Percentiles rank a stretch among this genome's conserved stretches.
phyloP scores from a whole-genome alignment of 2,113 vertebrate genomes.

The Actenoides hombroni region DNA sequence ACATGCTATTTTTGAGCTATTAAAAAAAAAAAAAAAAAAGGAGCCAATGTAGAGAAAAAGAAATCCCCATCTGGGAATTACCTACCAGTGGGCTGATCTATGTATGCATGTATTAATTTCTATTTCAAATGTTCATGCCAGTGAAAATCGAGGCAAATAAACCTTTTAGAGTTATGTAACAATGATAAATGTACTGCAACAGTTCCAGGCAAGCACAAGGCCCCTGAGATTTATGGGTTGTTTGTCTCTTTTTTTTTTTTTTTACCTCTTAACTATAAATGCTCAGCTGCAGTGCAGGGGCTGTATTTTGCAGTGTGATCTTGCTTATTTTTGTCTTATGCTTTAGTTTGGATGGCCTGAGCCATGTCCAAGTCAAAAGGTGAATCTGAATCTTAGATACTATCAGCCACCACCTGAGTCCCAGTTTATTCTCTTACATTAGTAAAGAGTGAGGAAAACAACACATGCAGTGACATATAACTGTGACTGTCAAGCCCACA shows the following conservation, averaged over 20 bases:
- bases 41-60: background rate
- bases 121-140: background rate
- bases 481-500: background rate
- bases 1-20: conserved; percentile 23
- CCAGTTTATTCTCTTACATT: background rate
- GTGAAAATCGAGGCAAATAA: background rate
- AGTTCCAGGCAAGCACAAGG: background rate
- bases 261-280: background rate
- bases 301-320: background rate
- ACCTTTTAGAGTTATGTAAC: conserved; percentile 15
- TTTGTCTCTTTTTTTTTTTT: background rate
- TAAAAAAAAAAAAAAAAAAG: background rate
- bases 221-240: conserved; percentile 15
- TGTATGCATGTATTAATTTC: background rate
- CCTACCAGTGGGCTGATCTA: background rate
- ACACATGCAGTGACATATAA: background rate
- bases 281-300: background rate
- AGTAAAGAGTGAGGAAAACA: background rate
- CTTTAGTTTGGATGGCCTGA: background rate
- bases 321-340: background rate
- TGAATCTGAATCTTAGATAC: background rate
- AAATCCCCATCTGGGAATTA: conserved; percentile 1
- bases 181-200: conserved; percentile 41
- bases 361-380: background rate
- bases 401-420: background rate